These are phyloP conservation scores for Priocnemis perturbator DNA, from an alignment of 2,888 invertebrate species.

Conservation along the genomic window DNA sequence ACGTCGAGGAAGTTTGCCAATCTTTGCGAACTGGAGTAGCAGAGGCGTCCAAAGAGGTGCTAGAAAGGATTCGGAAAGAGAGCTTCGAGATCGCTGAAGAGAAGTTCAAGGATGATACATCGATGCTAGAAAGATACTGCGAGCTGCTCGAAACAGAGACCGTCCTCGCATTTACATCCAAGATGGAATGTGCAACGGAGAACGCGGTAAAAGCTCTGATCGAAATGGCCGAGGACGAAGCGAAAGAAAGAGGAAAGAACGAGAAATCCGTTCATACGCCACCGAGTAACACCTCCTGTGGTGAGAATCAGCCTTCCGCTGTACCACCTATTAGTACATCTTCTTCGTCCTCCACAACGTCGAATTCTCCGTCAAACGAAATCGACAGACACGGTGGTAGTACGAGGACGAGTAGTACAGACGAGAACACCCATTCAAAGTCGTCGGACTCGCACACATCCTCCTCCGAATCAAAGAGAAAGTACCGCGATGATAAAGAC, in stretches of 20 bases:
- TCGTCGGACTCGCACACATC: slow-evolving; percentile 39
- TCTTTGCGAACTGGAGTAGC: slow-evolving; percentile 68
- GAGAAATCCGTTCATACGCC: slow-evolving; percentile 39
- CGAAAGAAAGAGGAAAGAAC: slow-evolving; percentile 61
- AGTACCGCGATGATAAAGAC: slow-evolving; percentile 50
- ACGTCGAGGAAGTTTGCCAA: slow-evolving; percentile 72
- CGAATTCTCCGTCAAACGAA: slow-evolving; percentile 44
- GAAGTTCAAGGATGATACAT: slow-evolving; percentile 54
- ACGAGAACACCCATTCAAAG: slow-evolving; percentile 51
- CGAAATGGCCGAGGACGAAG: slow-evolving; percentile 73
- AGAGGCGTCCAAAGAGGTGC: slow-evolving; percentile 68
- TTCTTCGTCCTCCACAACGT: slow-evolving; percentile 43
- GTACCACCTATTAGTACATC: slow-evolving; percentile 19
- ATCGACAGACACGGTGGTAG: slow-evolving; percentile 41
- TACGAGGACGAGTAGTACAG: slow-evolving; percentile 50
- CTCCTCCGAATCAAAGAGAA: slow-evolving; percentile 47
- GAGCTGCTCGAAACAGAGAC: slow-evolving; percentile 66
- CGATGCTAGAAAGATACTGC: slow-evolving; percentile 61
- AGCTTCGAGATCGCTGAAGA: slow-evolving; percentile 65
- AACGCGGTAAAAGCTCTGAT: slow-evolving; percentile 72
- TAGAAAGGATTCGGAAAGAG: slow-evolving; percentile 68
- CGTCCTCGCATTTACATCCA: slow-evolving; percentile 64
- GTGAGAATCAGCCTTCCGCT: slow-evolving; percentile 21
- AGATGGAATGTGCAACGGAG: slow-evolving; percentile 71
- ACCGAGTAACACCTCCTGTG: slow-evolving; percentile 21